Evolutionary conservation across 2,797 vertebrate genomes (phyloP).

Genomic region (Ceryle rudis): DNA sequence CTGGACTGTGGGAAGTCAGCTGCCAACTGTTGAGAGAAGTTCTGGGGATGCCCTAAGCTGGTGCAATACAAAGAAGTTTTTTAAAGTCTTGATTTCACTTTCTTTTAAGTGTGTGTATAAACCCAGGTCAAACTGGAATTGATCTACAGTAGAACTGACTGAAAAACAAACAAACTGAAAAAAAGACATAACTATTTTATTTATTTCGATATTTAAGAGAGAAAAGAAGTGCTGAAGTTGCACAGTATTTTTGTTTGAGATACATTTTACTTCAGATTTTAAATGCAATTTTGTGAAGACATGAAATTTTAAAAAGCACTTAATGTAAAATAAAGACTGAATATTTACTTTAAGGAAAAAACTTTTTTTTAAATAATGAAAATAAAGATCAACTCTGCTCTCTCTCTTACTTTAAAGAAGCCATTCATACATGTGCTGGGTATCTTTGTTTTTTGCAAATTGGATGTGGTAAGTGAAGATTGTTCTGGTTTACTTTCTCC

Average conservation of each 20-base stretch:
- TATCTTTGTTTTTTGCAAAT: slow-evolving; percentile 79
- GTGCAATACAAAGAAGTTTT: slow-evolving; percentile 83
- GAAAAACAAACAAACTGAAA: slow-evolving; percentile 73
- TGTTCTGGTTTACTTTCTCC: slow-evolving; percentile 68
- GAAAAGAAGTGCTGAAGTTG: slow-evolving; percentile 75
- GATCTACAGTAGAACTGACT: slow-evolving; percentile 76
- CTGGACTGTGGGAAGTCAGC: slow-evolving; percentile 68
- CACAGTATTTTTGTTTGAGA: slow-evolving; percentile 84
- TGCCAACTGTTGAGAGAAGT: slow-evolving; percentile 66
- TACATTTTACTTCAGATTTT: slow-evolving; percentile 79
- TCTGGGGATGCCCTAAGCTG: slow-evolving; percentile 76
- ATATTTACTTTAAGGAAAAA: slow-evolving; percentile 78
- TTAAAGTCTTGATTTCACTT: slow-evolving; percentile 69
- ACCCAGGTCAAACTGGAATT: slow-evolving; percentile 78
- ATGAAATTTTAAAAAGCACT: slow-evolving; percentile 76
- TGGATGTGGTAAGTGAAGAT: slow-evolving; percentile 81
- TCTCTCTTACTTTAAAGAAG: slow-evolving; percentile 80
- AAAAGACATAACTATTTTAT: slow-evolving; percentile 81
- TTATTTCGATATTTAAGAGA: slow-evolving; percentile 86
- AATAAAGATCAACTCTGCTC: slow-evolving; percentile 84
- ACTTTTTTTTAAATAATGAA: slow-evolving; percentile 75
- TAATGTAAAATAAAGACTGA: slow-evolving; percentile 82
- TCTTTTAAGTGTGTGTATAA: slow-evolving; percentile 74
- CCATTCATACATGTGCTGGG: slow-evolving; percentile 77
- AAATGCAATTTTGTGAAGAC: slow-evolving; percentile 81